Base-by-base conservation (phyloP, 2,888 invertebrate species). In the Chymomyza fuscimana region DNA sequence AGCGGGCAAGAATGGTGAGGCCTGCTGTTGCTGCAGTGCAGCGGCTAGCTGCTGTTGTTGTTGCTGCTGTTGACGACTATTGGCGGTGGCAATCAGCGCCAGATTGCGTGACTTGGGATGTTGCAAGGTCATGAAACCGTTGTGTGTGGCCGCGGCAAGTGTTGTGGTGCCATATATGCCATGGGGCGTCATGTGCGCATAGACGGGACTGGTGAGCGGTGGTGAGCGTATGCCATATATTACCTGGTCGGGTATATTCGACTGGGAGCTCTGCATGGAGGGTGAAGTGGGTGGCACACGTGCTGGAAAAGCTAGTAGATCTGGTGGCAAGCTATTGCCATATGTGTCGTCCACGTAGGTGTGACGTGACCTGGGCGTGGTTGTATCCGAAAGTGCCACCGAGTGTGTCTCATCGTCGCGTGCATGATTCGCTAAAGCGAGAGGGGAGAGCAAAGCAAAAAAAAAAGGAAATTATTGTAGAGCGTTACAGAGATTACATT, bases 231-330 rank as follows among this genome's bases (percentile, higher is more conserved):
- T 88, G 51, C 90, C 90, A 50, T 89, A 90, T 69, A 90, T 82
- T 32, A 90, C 93, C 61, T 93, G 92, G 65, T 89, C 92, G 69
- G 90, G 95, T 19, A 96, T 95, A 15, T 96, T 96, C 3, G 96
- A 96, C 63, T 90, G 90, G 3, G 96, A 96, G 88, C 96, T 96
- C 10, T 96, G 96, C 70, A 96, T 95, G 9, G 96, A 96, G 1
- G 96, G 96, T 66, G 95, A 94, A 6, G 89, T 90, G 87, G 95
- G 95, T 0, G 94, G 93, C 63, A 94, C 94, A 79, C 94, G 93
- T 0, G 95, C 93, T 4, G 96, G 95, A 90, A 97, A 97, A 1
- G 97, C 95, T 73, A 97, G 92, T 10, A 97, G 93, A 90, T 97
- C 97, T 0, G 97, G 97, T 25, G 96, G 96, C 89, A 96, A 94